Conservation (phyloP, 2,797 vertebrate species). For the Melanogrammus aeglefinus region DNA sequence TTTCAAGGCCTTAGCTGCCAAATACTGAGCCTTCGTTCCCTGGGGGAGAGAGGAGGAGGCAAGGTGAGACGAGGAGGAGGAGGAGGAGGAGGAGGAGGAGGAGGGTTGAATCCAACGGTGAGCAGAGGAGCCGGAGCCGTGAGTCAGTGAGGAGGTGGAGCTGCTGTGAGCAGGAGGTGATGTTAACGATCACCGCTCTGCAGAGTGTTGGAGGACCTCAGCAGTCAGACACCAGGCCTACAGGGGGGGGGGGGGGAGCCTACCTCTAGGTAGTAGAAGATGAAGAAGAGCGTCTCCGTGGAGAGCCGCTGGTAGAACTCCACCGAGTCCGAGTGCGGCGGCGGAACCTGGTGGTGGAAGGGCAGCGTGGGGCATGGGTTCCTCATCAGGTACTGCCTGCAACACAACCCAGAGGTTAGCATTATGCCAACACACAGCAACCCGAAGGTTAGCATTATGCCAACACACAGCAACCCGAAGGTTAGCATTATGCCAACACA, state of each 20-base stretch:
- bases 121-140: background rate
- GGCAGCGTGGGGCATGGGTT: slow-evolving; percentile 87
- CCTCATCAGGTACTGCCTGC: slow-evolving; percentile 88
- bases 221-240: too few relatives aligned
- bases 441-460: too few relatives aligned
- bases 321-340: slow-evolving; percentile 85
- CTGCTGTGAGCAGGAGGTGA: background rate
- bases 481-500: too few relatives aligned
- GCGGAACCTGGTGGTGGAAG: slow-evolving; percentile 90
- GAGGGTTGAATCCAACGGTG: background rate
- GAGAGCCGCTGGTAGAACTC: slow-evolving; percentile 92
- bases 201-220: too few relatives aligned
- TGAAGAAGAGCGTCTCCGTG: slow-evolving; percentile 90
- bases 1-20: slow-evolving; percentile 90
- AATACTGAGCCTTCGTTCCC: slow-evolving; percentile 91
- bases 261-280: slow-evolving; percentile 92
- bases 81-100: background rate
- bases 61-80: too few relatives aligned
- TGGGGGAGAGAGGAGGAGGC: slow-evolving; percentile 31
- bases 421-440: background rate
- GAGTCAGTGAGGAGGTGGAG: background rate
- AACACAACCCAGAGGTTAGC: background rate
- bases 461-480: background rate
- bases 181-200: background rate
- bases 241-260: background rate